Conservation (phyloP, 2,797 vertebrate genomes). For the Chloroceryle amazona region DNA sequence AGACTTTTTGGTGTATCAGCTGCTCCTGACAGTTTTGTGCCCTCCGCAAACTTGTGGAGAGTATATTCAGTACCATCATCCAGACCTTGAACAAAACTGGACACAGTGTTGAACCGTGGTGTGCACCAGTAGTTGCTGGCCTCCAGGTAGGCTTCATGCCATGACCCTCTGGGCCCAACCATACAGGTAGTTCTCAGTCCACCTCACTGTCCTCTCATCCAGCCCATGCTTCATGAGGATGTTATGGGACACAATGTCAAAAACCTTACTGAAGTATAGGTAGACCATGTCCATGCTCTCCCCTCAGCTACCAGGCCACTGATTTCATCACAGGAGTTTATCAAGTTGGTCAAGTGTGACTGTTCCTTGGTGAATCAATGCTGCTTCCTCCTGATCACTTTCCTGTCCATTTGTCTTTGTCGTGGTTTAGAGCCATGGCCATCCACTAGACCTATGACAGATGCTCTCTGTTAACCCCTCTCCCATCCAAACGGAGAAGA, state of each 20-base stretch:
- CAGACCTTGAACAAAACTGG: not conserved
- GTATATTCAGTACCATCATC: not conserved
- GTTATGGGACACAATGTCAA: accelerated
- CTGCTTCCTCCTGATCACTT: not conserved
- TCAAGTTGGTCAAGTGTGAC: not conserved
- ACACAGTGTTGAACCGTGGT: not conserved
- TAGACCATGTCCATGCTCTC: not conserved
- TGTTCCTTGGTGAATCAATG: not conserved
- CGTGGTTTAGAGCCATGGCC: too few relatives aligned
- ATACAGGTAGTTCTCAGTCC: not conserved
- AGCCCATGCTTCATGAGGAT: not conserved
- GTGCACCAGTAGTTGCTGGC: not conserved
- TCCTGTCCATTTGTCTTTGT: not conserved
- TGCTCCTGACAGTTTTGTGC: not conserved
- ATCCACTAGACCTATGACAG: too few relatives aligned
- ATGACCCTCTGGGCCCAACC: not conserved
- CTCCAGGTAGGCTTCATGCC: not conserved
- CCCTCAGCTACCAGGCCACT: not conserved
- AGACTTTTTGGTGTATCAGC: not conserved
- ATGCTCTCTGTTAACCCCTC: too few relatives aligned
- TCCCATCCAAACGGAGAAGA: too few relatives aligned
- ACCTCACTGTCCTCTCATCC: not conserved
- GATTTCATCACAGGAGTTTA: not conserved
- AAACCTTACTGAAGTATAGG: not conserved
- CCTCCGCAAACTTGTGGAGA: not conserved